Conservation (phyloP, 2,113 vertebrate species). For the Oreocharis arfaki region DNA sequence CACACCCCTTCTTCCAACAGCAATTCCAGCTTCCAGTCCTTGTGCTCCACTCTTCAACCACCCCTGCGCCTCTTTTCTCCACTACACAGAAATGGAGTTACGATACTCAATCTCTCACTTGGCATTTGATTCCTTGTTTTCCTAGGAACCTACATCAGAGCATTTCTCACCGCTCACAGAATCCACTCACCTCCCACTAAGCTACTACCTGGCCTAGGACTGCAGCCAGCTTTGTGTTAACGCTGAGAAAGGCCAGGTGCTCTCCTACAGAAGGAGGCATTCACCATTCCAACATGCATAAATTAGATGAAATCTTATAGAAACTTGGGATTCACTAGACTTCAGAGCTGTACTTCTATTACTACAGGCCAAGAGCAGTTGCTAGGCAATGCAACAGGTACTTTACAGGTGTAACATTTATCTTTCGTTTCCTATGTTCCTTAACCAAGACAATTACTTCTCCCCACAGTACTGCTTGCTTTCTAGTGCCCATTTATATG, state of each 20-base stretch:
- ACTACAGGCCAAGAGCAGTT: background rate
- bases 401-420: background rate
- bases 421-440: background rate
- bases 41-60: background rate
- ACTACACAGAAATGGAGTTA: background rate
- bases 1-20: background rate
- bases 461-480: background rate
- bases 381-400: background rate
- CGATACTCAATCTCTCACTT: background rate
- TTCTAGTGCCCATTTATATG: background rate
- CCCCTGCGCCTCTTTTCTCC: background rate
- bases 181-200: background rate
- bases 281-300: background rate
- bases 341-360: background rate
- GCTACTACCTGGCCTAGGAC: background rate
- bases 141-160: background rate
- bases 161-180: background rate
- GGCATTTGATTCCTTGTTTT: background rate
- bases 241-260: background rate
- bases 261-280: background rate
- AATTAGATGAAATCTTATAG: background rate
- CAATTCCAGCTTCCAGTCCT: background rate
- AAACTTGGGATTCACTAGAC: background rate
- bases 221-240: background rate
- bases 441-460: background rate